These are phyloP conservation scores for Aldabrachelys gigantea DNA, from an alignment of 2,113 vertebrate species.

Conservation along the genomic window DNA sequence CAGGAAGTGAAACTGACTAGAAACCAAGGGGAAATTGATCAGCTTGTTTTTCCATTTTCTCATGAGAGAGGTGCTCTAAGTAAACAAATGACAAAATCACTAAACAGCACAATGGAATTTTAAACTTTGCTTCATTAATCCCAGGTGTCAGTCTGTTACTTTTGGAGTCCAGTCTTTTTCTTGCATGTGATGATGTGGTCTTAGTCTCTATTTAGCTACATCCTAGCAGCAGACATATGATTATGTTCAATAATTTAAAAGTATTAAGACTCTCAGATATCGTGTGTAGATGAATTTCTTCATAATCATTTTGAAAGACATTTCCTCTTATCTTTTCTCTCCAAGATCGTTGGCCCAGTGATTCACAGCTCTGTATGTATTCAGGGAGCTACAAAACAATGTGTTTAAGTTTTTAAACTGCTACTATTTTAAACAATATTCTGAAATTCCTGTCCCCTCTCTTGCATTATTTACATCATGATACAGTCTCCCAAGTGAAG, in stretches of 20 bases:
- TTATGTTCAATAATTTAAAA: neutral
- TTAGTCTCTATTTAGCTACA: neutral
- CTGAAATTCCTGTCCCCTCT: constrained; percentile 38
- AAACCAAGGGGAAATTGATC: neutral
- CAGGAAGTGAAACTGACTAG: neutral
- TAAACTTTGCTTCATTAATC: neutral
- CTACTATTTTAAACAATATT: constrained; percentile 55
- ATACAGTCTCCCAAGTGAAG: neutral
- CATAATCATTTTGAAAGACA: constrained; percentile 36
- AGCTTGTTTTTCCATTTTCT: neutral
- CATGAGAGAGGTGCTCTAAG: neutral
- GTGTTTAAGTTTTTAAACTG: neutral
- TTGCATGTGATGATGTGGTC: neutral
- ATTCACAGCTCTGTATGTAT: constrained; percentile 34
- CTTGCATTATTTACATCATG: neutral
- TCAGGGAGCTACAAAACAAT: constrained; percentile 24
- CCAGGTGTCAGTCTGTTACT: neutral
- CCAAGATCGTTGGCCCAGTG: neutral
- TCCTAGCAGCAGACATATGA: neutral
- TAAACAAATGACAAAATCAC: neutral
- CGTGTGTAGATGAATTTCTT: neutral
- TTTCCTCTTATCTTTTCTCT: constrained; percentile 39
- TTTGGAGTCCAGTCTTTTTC: neutral
- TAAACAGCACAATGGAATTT: neutral
- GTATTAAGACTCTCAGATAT: neutral